Evolutionary conservation across 2,888 invertebrate genomes (phyloP), one percentile per base, ranked within the genome.

Genomic region (Thecophora atra): DNA sequence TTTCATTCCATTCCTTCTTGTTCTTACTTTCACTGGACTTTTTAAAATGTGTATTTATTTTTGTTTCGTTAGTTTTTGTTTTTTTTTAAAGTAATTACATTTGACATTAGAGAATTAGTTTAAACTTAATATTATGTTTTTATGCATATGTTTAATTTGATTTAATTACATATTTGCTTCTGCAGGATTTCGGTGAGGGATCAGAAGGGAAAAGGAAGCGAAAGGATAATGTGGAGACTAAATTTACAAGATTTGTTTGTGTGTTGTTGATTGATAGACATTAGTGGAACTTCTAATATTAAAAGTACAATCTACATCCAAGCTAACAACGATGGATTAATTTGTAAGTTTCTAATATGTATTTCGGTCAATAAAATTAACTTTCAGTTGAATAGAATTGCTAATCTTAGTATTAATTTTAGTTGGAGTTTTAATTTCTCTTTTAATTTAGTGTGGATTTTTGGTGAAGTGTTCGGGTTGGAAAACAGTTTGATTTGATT

Each of bases 401-500:
- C 54, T n/a, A 21, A 6, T n/a, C 19, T n/a, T 21, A 21, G 15
- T 8, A 21, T 54, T 54, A 19, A 24, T 21, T n/a, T 54, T 21
- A 54, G 21, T 8, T 37, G 6, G 6, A 37, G 37, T 37, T 37
- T 2, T 54, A 19, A 3, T 1, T 54, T 54, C 19, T 11, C 6
- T 19, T 54, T 54, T 21, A 54, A 13, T 11, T 54, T 13, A 19
- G 11, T 54, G 4, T 54, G 3, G 19, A 42, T 56, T 15, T 47
- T 7, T 42, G 19, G 28, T 15, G 42, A 67, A 67, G 67, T 67
- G 66, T 66, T 42, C n/a, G 54, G 37, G 52, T 66, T 66, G 37
- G 28, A 52, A 54, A 66, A 66, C 37, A 54, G 24, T 66, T 52
- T 37, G 66, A 66, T 26, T 60, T 60, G 62, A 63, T 65, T 65